These are phyloP conservation scores for Agrochola macilenta DNA, from an alignment of 2,888 invertebrate species.

Conservation along the genomic window DNA sequence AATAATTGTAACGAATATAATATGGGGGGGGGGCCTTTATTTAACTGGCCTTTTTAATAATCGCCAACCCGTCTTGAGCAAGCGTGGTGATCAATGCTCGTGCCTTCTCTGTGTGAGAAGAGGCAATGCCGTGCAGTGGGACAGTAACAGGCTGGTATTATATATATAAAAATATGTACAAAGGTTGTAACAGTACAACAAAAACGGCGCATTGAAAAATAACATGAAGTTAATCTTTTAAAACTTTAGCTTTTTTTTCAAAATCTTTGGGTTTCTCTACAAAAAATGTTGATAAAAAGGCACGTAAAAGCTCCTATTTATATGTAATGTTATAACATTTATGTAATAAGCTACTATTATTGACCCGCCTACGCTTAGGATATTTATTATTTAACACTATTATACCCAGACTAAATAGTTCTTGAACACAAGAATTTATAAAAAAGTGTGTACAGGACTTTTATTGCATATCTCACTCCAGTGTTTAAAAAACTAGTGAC, in stretches of 20 bases:
- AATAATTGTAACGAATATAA: conserved; percentile 36
- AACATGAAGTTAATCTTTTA: conserved; percentile 36
- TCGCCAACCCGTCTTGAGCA: neutral
- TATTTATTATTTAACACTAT: conserved; percentile 27
- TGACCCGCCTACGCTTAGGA: conserved; percentile 51
- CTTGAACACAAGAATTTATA: conserved; percentile 39
- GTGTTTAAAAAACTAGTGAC: conserved; percentile 41
- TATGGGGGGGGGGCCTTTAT: conserved; percentile 2
- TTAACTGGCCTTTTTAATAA: conserved; percentile 17
- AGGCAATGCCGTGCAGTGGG: neutral
- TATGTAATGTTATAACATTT: conserved; percentile 51
- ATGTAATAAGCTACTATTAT: conserved; percentile 43
- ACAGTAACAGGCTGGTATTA: neutral
- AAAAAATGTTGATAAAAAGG: conserved; percentile 57
- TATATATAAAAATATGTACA: conserved; percentile 28
- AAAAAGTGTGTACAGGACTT: conserved; percentile 21
- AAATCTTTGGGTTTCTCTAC: conserved; percentile 67
- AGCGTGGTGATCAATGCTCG: neutral
- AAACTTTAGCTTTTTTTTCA: conserved; percentile 26
- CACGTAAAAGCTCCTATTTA: conserved; percentile 60
- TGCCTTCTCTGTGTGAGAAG: neutral
- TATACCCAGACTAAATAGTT: conserved; percentile 31
- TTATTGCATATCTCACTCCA: conserved; percentile 25
- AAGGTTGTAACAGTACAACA: conserved; percentile 18
- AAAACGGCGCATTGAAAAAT: conserved; percentile 36